Conservation (phyloP, 2,797 vertebrate species). For the Tarsius wallacei region DNA sequence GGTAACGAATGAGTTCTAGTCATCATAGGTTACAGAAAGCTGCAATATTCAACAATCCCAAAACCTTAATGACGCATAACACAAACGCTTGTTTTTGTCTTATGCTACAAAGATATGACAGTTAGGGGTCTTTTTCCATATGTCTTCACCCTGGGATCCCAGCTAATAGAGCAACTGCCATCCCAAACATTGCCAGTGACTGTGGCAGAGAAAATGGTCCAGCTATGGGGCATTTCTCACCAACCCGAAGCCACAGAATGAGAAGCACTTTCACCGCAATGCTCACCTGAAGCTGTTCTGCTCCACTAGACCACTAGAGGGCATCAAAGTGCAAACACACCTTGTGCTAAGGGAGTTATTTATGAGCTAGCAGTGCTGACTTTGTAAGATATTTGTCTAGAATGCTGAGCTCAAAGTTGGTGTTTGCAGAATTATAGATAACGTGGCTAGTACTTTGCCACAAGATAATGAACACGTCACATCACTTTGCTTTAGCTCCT, state of each 20-base stretch:
- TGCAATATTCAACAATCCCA: rapidly evolving
- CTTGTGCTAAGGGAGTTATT: background rate
- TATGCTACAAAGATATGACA: rapidly evolving
- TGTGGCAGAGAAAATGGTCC: background rate
- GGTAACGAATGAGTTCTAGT: rapidly evolving
- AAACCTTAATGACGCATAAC: no score
- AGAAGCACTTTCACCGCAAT: rapidly evolving
- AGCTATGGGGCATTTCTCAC: background rate
- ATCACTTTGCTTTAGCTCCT: background rate
- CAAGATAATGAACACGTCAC: background rate
- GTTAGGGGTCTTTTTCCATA: background rate
- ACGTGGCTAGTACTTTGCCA: background rate
- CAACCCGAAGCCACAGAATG: background rate
- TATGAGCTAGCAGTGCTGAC: no score
- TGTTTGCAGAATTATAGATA: background rate
- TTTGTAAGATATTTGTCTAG: rapidly evolving
- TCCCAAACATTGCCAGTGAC: background rate
- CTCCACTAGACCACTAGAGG: no score
- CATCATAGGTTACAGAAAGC: no score
- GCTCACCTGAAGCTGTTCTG: background rate
- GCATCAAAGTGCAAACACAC: rapidly evolving
- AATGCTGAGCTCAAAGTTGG: background rate
- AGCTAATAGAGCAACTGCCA: no score
- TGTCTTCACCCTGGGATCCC: rapidly evolving
- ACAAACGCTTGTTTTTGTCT: background rate